phyloP scores from a whole-genome alignment of 2,113 vertebrate species.

The Promerops cafer region DNA sequence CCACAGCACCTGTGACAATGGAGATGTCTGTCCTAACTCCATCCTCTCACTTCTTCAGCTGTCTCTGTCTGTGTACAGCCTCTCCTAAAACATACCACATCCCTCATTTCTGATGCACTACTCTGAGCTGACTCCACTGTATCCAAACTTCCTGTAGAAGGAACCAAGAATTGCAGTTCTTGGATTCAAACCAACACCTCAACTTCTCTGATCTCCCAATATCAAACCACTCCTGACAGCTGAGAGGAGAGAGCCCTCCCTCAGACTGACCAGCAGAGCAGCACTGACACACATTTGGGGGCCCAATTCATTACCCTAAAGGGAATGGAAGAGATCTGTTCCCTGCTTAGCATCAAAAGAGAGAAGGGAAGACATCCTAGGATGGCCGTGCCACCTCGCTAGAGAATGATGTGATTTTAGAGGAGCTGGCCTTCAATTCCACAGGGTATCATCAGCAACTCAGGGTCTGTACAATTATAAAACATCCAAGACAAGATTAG shows the following conservation, averaged over 20 bases:
- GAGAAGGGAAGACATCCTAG: not conserved
- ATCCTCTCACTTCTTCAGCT: not conserved
- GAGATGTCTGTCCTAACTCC: not conserved
- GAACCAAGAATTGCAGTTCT: not conserved
- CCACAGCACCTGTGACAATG: not conserved
- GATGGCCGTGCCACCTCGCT: fast-evolving
- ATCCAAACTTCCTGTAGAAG: not conserved
- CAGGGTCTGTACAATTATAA: not conserved
- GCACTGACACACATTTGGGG: not conserved
- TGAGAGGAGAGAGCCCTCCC: not conserved
- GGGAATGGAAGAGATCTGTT: not conserved
- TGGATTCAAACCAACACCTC: not conserved
- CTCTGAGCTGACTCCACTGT: not conserved
- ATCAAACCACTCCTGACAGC: not conserved
- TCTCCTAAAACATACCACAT: not conserved
- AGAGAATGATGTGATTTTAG: not conserved
- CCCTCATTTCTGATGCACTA: not conserved
- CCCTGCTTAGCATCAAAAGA: not conserved
- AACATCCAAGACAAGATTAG: not conserved
- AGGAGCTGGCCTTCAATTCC: not conserved
- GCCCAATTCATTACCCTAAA: not conserved
- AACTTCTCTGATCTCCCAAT: not conserved
- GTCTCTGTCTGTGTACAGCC: not conserved
- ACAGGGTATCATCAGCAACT: not conserved
- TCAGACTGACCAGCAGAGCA: not conserved